These are phyloP conservation scores for Amblyopsis hoosieri DNA, from an alignment of 2,797 vertebrate species.

Conservation along the genomic window DNA sequence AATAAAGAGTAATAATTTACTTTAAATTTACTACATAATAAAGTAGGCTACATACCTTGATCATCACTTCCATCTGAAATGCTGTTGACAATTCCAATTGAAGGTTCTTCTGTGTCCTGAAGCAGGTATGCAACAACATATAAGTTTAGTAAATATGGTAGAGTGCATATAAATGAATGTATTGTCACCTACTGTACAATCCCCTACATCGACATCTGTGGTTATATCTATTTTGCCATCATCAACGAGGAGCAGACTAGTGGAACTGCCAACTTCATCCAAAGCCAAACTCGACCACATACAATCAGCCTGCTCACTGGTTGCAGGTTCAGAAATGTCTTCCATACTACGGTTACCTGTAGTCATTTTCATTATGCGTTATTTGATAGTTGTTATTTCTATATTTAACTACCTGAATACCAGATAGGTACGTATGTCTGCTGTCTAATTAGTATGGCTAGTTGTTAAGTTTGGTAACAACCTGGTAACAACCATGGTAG, in stretches of 20 bases:
- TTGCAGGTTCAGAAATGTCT: slow-evolving; percentile 80
- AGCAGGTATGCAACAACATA: neutral
- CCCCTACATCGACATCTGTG: slow-evolving; percentile 72
- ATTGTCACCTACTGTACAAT: neutral
- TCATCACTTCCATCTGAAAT: slow-evolving; percentile 13
- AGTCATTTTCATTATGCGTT: slow-evolving; percentile 78
- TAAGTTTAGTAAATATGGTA: neutral
- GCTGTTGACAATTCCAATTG: slow-evolving; percentile 9
- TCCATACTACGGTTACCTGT: slow-evolving; percentile 74
- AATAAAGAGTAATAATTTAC: neutral
- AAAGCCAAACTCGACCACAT: slow-evolving; percentile 66
- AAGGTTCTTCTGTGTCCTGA: slow-evolving; percentile 26
- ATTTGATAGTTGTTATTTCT: neutral
- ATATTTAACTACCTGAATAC: neutral
- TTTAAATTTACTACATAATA: neutral
- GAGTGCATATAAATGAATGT: neutral
- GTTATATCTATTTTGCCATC: slow-evolving; percentile 68
- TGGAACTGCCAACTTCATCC: slow-evolving; percentile 58
- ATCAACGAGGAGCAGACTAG: slow-evolving; percentile 70
- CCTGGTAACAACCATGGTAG: slow-evolving; percentile 60
- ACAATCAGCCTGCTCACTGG: slow-evolving; percentile 66
- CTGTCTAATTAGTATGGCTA: neutral
- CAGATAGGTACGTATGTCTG: neutral
- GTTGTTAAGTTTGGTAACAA: slow-evolving; percentile 25
- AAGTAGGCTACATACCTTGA: slow-evolving; percentile 33